Percentiles rank a stretch among this genome's conserved stretches.
Evolutionary conservation across 1,140 invertebrate genomes (phyloP).

Genomic region (Steinernema khuongi): DNA sequence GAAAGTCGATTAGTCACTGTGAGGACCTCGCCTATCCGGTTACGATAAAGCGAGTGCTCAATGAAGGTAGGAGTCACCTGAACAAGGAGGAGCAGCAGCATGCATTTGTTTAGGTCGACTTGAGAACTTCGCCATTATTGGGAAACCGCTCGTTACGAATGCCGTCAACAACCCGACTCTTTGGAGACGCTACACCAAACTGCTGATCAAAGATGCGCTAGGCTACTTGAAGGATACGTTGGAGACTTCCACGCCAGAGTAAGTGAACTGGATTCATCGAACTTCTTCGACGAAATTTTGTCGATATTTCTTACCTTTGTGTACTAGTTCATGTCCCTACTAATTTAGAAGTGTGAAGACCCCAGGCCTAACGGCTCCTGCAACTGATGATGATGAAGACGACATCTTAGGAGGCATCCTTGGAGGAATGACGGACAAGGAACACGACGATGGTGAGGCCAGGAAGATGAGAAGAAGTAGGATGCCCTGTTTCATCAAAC

Average conservation of each 20-base stretch:
- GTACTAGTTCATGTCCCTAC: too few species aligned
- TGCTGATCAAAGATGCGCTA: neutral
- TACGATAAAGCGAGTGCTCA: neutral
- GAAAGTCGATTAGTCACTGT: neutral
- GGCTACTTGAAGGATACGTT: neutral
- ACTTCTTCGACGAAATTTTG: neutral
- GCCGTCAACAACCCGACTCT: neutral
- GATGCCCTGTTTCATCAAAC: too few species aligned
- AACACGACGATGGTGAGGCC: too few species aligned
- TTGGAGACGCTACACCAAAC: neutral
- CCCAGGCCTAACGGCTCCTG: too few species aligned
- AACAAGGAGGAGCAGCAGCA: neutral
- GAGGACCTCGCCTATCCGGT: neutral
- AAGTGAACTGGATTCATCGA: too few species aligned
- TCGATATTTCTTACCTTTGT: too few species aligned
- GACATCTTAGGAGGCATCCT: too few species aligned
- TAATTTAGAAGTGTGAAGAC: too few species aligned
- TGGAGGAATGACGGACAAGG: too few species aligned
- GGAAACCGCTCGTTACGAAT: neutral
- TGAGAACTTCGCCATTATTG: neutral
- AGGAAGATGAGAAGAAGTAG: too few species aligned
- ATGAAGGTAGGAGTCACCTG: neutral
- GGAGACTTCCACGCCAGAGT: too few species aligned
- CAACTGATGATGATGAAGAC: too few species aligned
- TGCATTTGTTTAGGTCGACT: neutral